Percentiles rank a stretch among this genome's conserved stretches.
Conservation (phyloP, 2,888 invertebrate genomes). For the Drosophila bunnanda region DNA sequence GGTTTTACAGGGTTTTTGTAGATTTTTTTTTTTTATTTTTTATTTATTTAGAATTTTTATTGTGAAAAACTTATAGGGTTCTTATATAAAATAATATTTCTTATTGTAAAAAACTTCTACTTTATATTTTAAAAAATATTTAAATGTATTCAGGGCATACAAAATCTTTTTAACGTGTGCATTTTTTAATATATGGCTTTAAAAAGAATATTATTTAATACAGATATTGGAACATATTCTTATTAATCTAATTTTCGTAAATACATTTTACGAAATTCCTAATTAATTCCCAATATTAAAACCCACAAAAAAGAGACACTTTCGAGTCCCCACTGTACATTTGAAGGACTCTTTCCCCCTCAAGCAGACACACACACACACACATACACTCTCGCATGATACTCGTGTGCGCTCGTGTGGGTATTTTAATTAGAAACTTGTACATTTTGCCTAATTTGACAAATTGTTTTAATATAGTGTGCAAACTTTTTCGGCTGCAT, state of each 20-base stretch:
- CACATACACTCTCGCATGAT: not conserved
- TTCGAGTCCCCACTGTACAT: conserved; percentile 4
- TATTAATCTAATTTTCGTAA: not conserved
- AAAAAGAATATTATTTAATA: not conserved
- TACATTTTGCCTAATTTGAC: conserved; percentile 79
- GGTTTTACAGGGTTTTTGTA: too few relatives aligned
- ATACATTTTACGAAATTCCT: not conserved
- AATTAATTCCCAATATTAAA: not conserved
- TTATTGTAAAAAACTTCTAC: too few relatives aligned
- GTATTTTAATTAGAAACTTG: conserved; percentile 79
- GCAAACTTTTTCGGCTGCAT: conserved; percentile 68
- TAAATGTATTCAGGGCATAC: too few relatives aligned
- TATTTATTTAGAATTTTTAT: too few relatives aligned
- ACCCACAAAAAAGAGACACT: too few relatives aligned
- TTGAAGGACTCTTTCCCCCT: conserved; percentile 16
- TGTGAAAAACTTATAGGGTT: too few relatives aligned
- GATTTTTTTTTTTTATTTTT: too few relatives aligned
- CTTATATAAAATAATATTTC: too few relatives aligned
- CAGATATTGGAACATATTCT: not conserved
- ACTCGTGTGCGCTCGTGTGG: conserved; percentile 43
- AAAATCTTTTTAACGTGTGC: too few relatives aligned
- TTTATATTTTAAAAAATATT: too few relatives aligned
- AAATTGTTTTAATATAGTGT: conserved; percentile 75
- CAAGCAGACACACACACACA: not conserved
- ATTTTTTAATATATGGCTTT: too few relatives aligned